These are phyloP conservation scores for Paracentrotus lividus DNA, from an alignment of 53 echinoderm and acorn worm species.

Conservation along the genomic window DNA sequence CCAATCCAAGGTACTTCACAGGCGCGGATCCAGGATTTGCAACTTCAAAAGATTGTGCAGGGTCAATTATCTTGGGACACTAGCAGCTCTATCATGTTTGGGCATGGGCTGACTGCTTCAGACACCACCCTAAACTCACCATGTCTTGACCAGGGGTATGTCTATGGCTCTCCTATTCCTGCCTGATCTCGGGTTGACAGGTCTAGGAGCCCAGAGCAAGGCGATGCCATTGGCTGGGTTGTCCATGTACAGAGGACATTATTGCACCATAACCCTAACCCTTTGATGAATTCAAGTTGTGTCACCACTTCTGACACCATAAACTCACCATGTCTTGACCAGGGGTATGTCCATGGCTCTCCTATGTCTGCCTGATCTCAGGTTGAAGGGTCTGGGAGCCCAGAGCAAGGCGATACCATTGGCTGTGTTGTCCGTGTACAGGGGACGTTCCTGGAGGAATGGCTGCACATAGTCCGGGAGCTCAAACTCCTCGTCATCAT, in stretches of 20 bases:
- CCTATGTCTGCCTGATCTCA: slow-evolving; percentile 94
- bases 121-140: slow-evolving; percentile 83
- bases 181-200: slow-evolving; percentile 94
- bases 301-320: too few relatives aligned
- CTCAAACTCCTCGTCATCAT: slow-evolving; percentile 99
- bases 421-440: slow-evolving; percentile 98
- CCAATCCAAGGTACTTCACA: too few relatives aligned
- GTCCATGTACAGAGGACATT: slow-evolving; percentile 97
- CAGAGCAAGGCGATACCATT: slow-evolving; percentile 97
- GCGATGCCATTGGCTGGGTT: slow-evolving; percentile 98
- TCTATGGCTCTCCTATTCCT: slow-evolving; percentile 94
- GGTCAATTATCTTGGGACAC: too few relatives aligned
- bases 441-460: slow-evolving; percentile 95
- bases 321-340: slow-evolving; percentile 88
- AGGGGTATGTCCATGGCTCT: slow-evolving; percentile 95
- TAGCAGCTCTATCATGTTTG: too few relatives aligned
- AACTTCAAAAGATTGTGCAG: too few relatives aligned
- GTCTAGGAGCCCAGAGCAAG: slow-evolving; percentile 95
- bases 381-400: slow-evolving; percentile 97
- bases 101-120: too few relatives aligned
- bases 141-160: slow-evolving; percentile 91
- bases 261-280: too few relatives aligned
- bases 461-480: slow-evolving; percentile 93
- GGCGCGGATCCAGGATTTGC: too few relatives aligned
- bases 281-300: too few relatives aligned